A percentile compares a stretch with the other conserved stretches of the same genome.
These are phyloP conservation scores for Apeltes quadracus DNA, from an alignment of 2,113 vertebrate genomes.

Conservation along the genomic window DNA sequence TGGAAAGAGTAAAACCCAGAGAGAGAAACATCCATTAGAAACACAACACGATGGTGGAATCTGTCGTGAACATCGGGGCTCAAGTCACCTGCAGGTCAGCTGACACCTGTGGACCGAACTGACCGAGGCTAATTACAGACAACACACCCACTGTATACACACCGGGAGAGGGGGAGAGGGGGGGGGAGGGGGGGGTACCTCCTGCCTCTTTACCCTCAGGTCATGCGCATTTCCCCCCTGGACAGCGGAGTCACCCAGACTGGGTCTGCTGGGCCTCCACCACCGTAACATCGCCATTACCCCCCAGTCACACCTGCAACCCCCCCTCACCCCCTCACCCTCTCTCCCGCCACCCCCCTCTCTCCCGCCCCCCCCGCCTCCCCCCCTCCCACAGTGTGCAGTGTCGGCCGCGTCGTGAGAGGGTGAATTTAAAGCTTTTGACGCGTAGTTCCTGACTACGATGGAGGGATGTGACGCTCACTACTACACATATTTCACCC, in stretches of 20 bases:
- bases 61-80: too few relatives aligned
- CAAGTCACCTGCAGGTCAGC: too few relatives aligned
- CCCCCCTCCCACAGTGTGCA: conserved; percentile 30
- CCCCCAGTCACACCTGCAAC: conserved; percentile 63
- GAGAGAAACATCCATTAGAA: too few relatives aligned
- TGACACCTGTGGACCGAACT: too few relatives aligned
- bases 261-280: conserved; percentile 49
- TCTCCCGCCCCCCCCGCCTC: conserved; percentile 12
- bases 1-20: background rate
- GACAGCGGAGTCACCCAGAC: conserved; percentile 72
- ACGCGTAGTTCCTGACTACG: background rate
- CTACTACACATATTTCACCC: background rate
- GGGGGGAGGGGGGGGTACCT: too few relatives aligned
- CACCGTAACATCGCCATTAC: conserved; percentile 58
- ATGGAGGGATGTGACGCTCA: background rate
- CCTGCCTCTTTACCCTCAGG: too few relatives aligned
- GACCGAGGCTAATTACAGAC: too few relatives aligned
- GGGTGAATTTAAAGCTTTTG: background rate
- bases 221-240: conserved; percentile 14
- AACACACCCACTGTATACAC: background rate
- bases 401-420: background rate
- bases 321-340: conserved; percentile 34
- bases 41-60: too few relatives aligned
- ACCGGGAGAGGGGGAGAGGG: too few relatives aligned
- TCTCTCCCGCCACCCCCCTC: conserved; percentile 35